Percentiles rank a stretch among this genome's conserved stretches.
Evolutionary conservation across 2,888 invertebrate species (phyloP).

Genomic region (Apotomis turbidana): DNA sequence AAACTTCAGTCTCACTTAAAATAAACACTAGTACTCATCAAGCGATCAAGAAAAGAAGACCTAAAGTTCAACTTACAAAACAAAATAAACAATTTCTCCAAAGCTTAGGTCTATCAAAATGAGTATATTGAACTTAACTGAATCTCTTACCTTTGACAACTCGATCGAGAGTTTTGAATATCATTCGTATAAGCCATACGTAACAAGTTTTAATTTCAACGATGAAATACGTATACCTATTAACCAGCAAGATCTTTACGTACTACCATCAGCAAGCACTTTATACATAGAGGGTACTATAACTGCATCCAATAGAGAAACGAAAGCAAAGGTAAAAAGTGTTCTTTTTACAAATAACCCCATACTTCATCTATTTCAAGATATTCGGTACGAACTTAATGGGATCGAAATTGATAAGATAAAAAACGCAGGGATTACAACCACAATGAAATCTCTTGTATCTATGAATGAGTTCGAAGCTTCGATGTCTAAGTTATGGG

Average conservation of each 20-base stretch:
- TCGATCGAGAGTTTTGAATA: conserved; percentile 1
- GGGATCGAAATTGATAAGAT: conserved; percentile 11
- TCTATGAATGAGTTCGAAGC: conserved; percentile 8
- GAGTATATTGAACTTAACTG: not conserved
- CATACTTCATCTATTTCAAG: conserved; percentile 8
- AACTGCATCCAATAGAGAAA: not conserved
- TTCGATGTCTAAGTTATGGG: not conserved
- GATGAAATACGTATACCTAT: conserved; percentile 3
- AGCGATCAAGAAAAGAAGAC: not conserved
- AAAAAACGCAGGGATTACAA: conserved; percentile 1
- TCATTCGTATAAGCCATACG: conserved; percentile 3
- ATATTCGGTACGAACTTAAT: conserved; percentile 12
- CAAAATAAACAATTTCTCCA: not conserved
- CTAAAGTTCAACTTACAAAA: not conserved
- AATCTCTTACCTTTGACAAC: not conserved
- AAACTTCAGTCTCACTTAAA: not conserved
- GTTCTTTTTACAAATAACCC: conserved; percentile 16
- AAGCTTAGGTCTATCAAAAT: not conserved
- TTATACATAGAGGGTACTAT: conserved; percentile 1
- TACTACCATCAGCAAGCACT: not conserved
- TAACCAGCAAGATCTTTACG: conserved; percentile 4
- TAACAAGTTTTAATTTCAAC: conserved; percentile 7
- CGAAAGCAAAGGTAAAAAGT: not conserved
- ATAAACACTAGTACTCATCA: not conserved
- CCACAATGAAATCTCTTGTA: conserved; percentile 10